Base-by-base conservation (phyloP, 2,888 invertebrate genomes). In the Globia sparganii region DNA sequence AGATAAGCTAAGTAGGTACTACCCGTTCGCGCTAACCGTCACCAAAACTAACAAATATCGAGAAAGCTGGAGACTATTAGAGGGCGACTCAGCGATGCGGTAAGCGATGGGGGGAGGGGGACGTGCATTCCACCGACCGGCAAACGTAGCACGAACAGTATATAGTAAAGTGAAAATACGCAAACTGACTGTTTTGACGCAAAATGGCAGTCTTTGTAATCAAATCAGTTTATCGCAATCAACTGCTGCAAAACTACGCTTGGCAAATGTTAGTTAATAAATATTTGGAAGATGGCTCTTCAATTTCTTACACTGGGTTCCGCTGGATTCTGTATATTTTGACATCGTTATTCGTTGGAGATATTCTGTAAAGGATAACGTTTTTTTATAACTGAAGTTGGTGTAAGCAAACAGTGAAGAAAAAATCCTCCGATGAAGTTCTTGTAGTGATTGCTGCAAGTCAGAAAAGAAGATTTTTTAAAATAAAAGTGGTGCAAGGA, bases 331-430 rank as follows among this genome's bases (percentile, higher is more conserved):
- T 61, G 71, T 25, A 84, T 72, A 69, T 70, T 68, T 78, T 69
- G 70, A 65, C 69, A 66, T 66, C 11, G 64, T 69, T 61, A 77
- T 68, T 77, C 83, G 70, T 34, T 85, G 83, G 21, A 81, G 69
- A 70, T 85, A 86, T 25, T 85, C 83, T 83, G 86, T 28, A 85
- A 83, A 71, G 34, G 34, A 86, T 1, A 86, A 75, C 18, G 28
- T 69, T 28, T 40, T 40, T 68, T 34, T 70, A 70, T 31, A 13
- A 11, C 67, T 70, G 28, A 70, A 56, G 46, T n/a, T 37, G 11
- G 13, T 34, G 21, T 9, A n/a, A 37, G n/a, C n/a, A 37, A 3
- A 28, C 8, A 31, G 13, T 28, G n/a, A 40, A 58, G 31, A 61
- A 68, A 61, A 21, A 15, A 28, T 43, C 6, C 25, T 31, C 0